These are phyloP conservation scores for Pelvicachromis taeniatus DNA, from an alignment of 2,113 vertebrate genomes.

Conservation along the genomic window DNA sequence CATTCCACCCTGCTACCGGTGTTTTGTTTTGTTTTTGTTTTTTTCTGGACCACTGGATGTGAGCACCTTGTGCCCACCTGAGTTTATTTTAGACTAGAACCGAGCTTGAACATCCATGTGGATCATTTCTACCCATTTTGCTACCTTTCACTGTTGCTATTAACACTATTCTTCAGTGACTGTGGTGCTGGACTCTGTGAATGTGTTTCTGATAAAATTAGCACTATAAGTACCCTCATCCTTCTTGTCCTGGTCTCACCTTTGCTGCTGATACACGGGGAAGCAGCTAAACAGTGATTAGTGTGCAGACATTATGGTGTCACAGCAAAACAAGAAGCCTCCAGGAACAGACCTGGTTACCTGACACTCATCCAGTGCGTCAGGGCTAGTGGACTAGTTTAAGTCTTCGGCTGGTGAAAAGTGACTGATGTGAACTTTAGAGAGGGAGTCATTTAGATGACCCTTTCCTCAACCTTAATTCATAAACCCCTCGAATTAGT, in stretches of 20 bases:
- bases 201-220: background rate
- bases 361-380: background rate
- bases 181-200: background rate
- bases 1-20: background rate
- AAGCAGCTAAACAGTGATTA: background rate
- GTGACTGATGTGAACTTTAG: background rate
- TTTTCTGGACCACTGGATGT: background rate
- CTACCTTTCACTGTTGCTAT: background rate
- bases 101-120: background rate
- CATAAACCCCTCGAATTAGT: background rate
- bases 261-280: background rate
- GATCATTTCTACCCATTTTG: constrained; percentile 10
- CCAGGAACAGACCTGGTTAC: background rate
- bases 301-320: background rate
- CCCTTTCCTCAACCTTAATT: constrained; percentile 28
- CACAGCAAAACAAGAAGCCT: background rate
- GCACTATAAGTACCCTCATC: background rate
- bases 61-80: background rate
- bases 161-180: background rate
- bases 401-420: background rate
- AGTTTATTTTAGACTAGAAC: background rate
- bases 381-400: background rate
- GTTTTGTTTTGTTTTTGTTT: background rate
- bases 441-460: background rate
- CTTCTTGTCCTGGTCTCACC: background rate